Percentiles rank a stretch among this genome's conserved stretches.
Evolutionary conservation across 2,797 vertebrate genomes (phyloP).

Genomic region (Carcharodon carcharias): DNA sequence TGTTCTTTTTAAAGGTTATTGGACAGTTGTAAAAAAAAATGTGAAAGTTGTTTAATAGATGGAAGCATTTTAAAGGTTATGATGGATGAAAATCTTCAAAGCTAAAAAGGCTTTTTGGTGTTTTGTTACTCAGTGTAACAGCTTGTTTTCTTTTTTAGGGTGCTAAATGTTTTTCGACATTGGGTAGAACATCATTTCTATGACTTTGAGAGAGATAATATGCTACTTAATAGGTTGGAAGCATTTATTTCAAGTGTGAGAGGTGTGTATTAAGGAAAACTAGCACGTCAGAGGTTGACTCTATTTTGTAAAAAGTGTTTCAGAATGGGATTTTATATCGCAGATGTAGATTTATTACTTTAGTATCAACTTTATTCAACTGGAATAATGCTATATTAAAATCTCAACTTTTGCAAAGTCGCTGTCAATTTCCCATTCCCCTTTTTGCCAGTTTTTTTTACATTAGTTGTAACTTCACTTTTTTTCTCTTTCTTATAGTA

Average conservation of each 20-base stretch:
- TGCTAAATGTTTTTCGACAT: constrained; percentile 95
- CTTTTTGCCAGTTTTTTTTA: background rate
- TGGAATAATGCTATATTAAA: background rate
- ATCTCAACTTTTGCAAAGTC: background rate
- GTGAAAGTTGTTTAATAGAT: background rate
- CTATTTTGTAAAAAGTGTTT: background rate
- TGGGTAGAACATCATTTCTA: constrained; percentile 99
- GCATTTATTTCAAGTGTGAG: constrained; percentile 84
- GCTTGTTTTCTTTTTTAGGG: constrained; percentile 55
- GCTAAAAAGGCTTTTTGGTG: background rate
- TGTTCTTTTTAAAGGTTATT: background rate
- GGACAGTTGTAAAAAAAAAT: background rate
- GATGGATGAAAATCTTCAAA: background rate
- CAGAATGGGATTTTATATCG: background rate
- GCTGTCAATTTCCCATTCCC: background rate
- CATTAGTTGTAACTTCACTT: background rate
- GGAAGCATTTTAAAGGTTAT: background rate
- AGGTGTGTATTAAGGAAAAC: constrained; percentile 59
- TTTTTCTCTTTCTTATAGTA: background rate
- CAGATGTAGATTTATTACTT: background rate
- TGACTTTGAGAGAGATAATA: constrained; percentile 89
- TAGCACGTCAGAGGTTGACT: background rate
- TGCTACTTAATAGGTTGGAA: constrained; percentile 79
- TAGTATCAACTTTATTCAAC: background rate
- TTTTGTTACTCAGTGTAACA: background rate